Conservation (phyloP, 2,797 vertebrate genomes). For the Myripristis murdjan region DNA sequence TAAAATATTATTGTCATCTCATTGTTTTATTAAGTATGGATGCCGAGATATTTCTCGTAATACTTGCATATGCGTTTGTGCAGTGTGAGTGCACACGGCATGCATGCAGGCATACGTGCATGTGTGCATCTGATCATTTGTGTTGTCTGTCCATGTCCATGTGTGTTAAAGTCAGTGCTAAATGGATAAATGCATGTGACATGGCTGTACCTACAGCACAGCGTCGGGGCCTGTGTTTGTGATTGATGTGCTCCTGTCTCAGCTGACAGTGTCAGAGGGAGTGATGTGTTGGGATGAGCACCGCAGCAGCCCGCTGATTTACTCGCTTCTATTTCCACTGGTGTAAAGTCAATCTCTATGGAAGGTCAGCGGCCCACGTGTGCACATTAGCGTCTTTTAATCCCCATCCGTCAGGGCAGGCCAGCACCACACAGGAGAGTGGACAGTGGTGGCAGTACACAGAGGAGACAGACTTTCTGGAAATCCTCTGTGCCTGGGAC, state of each 20-base stretch:
- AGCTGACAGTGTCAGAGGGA: conserved; percentile 86
- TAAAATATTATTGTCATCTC: neutral
- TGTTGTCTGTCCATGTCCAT: conserved; percentile 28
- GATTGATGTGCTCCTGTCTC: conserved; percentile 82
- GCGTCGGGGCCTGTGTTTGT: conserved; percentile 61
- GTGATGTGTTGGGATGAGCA: conserved; percentile 82
- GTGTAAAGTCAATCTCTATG: conserved; percentile 90
- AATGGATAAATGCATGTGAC: conserved; percentile 77
- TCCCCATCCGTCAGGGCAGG: conserved; percentile 82
- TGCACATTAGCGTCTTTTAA: conserved; percentile 87
- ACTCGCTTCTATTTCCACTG: conserved; percentile 90
- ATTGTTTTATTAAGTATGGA: neutral
- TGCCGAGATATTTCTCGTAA: conserved; percentile 1
- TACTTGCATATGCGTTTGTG: conserved; percentile 13
- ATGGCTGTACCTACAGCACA: conserved; percentile 57
- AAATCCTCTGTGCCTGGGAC: conserved; percentile 6
- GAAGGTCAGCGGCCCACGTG: conserved; percentile 90
- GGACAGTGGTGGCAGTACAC: conserved; percentile 61
- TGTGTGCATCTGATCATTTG: conserved; percentile 37
- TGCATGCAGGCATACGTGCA: neutral
- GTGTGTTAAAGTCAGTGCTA: conserved; percentile 61
- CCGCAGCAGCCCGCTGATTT: conserved; percentile 86
- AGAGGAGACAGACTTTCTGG: conserved; percentile 21
- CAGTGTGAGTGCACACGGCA: no score
- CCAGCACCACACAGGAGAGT: conserved; percentile 46